Evolutionary conservation across 2,113 vertebrate species (phyloP).

Genomic region (Phyllostomus hastatus): DNA sequence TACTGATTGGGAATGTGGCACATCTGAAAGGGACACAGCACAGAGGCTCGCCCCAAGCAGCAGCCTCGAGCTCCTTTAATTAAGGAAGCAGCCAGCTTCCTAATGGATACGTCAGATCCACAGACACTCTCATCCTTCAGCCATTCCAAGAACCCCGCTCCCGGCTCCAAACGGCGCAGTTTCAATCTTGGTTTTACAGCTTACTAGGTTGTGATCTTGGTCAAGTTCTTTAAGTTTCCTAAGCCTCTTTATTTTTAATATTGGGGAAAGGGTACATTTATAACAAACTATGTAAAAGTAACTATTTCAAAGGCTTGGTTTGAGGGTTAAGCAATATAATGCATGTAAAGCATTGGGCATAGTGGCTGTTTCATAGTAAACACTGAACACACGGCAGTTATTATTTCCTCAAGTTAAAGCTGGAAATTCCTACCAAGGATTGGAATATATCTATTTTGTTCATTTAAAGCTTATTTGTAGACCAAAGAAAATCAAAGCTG

Average conservation of each 20-base stretch:
- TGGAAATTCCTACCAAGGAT: background rate
- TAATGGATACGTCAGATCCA: background rate
- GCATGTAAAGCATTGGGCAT: background rate
- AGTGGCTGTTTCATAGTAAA: background rate
- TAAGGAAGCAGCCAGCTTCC: background rate
- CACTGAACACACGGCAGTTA: background rate
- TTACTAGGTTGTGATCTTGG: background rate
- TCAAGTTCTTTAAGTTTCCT: background rate
- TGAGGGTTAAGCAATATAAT: conserved; percentile 1
- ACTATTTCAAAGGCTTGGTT: background rate
- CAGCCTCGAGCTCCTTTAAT: background rate
- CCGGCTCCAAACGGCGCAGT: background rate
- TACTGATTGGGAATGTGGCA: background rate
- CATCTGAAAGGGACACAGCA: background rate
- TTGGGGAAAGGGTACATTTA: background rate
- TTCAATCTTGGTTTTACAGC: background rate
- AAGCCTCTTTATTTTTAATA: conserved; percentile 20
- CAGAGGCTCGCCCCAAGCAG: background rate
- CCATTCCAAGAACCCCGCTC: background rate
- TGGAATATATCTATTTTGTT: background rate
- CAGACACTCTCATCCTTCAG: background rate
- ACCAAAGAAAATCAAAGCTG: conserved; percentile 22
- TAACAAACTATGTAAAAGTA: background rate
- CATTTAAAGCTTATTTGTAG: background rate
- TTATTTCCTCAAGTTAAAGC: background rate